Conservation (phyloP, 2,888 invertebrate species). For the Euclidia mi region DNA sequence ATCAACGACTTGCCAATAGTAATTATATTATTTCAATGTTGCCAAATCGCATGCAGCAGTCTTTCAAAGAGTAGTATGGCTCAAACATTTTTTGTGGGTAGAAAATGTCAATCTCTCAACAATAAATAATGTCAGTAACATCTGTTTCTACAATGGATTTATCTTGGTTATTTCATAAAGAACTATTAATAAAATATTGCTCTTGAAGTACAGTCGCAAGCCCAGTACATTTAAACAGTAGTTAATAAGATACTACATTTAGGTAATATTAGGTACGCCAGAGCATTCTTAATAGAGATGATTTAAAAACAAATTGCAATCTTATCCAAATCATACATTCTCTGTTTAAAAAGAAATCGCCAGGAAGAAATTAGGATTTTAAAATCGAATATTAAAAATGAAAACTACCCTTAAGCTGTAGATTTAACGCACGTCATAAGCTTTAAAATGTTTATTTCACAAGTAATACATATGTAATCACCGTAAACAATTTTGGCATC, state of each 20-base stretch:
- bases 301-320: conserved; percentile 43
- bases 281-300: conserved; percentile 15
- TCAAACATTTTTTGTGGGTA: conserved; percentile 17
- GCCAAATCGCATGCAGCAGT: conserved; percentile 39
- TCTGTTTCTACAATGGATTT: too few relatives aligned
- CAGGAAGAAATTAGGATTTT: not conserved
- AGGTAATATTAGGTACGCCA: not conserved
- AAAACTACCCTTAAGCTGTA: conserved; percentile 32
- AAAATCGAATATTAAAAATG: conserved; percentile 32
- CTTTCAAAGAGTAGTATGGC: conserved; percentile 34
- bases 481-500: conserved; percentile 59
- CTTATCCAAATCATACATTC: conserved; percentile 25
- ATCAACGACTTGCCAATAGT: not conserved
- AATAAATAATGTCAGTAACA: too few relatives aligned
- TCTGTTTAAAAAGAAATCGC: not conserved
- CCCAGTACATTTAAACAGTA: not conserved
- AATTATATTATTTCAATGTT: conserved; percentile 10
- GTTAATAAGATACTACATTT: too few relatives aligned
- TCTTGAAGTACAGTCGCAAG: not conserved
- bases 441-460: conserved; percentile 49
- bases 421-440: conserved; percentile 41
- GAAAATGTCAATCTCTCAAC: not conserved
- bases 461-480: conserved; percentile 51
- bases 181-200: conserved; percentile 1
- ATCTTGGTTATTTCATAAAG: too few relatives aligned